phyloP scores from a whole-genome alignment of 2,797 vertebrate species.

The Cebuella pygmaea region DNA sequence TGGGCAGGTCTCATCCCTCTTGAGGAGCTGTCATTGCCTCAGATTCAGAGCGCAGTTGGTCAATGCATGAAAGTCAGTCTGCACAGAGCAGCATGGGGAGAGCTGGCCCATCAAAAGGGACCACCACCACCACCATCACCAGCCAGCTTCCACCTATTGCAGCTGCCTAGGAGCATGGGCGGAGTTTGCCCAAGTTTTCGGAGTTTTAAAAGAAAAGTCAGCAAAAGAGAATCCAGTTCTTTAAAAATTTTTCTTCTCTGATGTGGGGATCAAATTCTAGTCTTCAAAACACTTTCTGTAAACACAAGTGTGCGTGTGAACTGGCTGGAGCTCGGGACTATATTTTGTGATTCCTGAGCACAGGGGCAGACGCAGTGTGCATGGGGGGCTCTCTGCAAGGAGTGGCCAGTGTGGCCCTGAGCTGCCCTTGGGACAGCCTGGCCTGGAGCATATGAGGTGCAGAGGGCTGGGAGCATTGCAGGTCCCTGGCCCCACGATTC shows the following conservation, averaged over 20 bases:
- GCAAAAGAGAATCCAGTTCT: not conserved
- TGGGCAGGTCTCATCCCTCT: not conserved
- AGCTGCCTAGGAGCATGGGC: no score
- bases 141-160: not conserved
- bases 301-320: not conserved
- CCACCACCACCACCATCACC: not conserved
- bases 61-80: not conserved
- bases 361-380: accelerated
- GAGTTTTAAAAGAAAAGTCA: not conserved
- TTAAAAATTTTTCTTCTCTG: not conserved
- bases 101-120: not conserved
- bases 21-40: not conserved
- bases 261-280: not conserved
- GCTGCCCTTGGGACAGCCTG: accelerated
- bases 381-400: accelerated
- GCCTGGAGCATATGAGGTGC: accelerated
- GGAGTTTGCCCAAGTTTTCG: not conserved
- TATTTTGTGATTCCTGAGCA: accelerated
- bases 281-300: not conserved
- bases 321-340: accelerated
- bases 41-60: not conserved
- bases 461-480: accelerated
- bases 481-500: accelerated
- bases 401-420: accelerated
- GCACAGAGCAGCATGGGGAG: not conserved